Evolutionary conservation across 2,113 vertebrate species (phyloP).

Genomic region (Carassius carassius): DNA sequence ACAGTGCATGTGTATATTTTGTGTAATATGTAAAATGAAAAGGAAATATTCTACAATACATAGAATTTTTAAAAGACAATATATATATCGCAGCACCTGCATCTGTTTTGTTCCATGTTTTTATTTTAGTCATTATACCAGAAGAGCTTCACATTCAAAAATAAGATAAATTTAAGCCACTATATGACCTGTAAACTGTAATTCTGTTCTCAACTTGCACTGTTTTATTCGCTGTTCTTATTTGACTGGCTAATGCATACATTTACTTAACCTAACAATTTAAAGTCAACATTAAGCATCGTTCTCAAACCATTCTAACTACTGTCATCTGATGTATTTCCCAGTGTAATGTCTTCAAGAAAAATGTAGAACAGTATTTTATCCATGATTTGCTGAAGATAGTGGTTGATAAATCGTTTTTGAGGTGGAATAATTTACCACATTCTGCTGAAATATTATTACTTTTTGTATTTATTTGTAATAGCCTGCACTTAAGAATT

Average conservation of each 20-base stretch:
- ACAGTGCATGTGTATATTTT: slow-evolving; percentile 93
- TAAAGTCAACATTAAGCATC: slow-evolving; percentile 10
- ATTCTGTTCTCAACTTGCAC: slow-evolving; percentile 16
- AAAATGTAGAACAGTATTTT: not conserved
- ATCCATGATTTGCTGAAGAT: not conserved
- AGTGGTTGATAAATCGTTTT: not conserved
- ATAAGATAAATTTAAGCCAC: not conserved
- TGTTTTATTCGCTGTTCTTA: slow-evolving; percentile 3
- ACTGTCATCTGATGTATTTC: not conserved
- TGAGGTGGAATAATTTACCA: not conserved
- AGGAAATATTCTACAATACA: slow-evolving; percentile 62
- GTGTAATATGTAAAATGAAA: slow-evolving; percentile 87
- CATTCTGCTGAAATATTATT: not conserved
- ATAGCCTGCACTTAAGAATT: not conserved
- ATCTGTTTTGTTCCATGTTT: slow-evolving; percentile 35
- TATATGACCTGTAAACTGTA: slow-evolving; percentile 1
- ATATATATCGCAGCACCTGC: not conserved
- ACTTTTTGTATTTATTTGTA: not conserved
- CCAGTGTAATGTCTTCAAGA: not conserved
- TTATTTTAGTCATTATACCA: not conserved
- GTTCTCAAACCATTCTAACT: not conserved
- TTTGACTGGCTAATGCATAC: slow-evolving; percentile 6
- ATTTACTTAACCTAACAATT: not conserved
- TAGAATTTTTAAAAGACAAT: slow-evolving; percentile 71
- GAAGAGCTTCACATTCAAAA: slow-evolving; percentile 2